Evolutionary conservation across 2,888 invertebrate species (phyloP).

Genomic region (Rosalia funebris): DNA sequence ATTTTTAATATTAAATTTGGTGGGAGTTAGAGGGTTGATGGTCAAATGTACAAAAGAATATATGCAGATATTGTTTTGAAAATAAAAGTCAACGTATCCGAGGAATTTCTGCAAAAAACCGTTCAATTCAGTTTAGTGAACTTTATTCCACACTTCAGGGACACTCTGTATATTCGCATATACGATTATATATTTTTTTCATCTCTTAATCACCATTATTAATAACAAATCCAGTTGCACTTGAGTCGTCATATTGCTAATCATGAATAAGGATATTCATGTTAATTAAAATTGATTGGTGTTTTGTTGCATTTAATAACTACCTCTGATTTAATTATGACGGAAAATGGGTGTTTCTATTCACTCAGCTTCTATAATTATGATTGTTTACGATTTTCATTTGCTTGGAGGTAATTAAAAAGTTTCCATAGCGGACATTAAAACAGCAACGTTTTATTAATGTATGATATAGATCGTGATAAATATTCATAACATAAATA

Average conservation of each 20-base stretch:
- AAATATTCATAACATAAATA: too few species aligned
- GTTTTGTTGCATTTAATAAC: slow-evolving; percentile 52
- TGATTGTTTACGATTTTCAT: slow-evolving; percentile 26
- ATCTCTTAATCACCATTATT: background rate
- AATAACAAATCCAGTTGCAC: slow-evolving; percentile 48
- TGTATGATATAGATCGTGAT: too few species aligned
- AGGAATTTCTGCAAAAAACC: too few species aligned
- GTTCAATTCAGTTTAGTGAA: too few species aligned
- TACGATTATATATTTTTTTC: too few species aligned
- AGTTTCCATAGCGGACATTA: slow-evolving; percentile 7
- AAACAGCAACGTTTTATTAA: slow-evolving; percentile 10
- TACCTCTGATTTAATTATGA: slow-evolving; percentile 39
- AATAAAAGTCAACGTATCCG: too few species aligned
- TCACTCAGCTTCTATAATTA: slow-evolving; percentile 23
- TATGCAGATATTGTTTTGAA: too few species aligned
- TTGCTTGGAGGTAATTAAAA: slow-evolving; percentile 8
- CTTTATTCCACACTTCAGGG: too few species aligned
- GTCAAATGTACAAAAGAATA: too few species aligned
- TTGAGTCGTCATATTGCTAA: slow-evolving; percentile 53
- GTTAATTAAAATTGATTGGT: slow-evolving; percentile 54
- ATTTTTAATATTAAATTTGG: too few species aligned
- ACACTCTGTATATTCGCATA: too few species aligned
- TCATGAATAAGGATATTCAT: slow-evolving; percentile 45
- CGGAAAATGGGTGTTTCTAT: slow-evolving; percentile 51
- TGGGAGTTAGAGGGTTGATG: too few species aligned